Conservation (phyloP, 2,888 invertebrate species). For the Leucophenga montana region DNA sequence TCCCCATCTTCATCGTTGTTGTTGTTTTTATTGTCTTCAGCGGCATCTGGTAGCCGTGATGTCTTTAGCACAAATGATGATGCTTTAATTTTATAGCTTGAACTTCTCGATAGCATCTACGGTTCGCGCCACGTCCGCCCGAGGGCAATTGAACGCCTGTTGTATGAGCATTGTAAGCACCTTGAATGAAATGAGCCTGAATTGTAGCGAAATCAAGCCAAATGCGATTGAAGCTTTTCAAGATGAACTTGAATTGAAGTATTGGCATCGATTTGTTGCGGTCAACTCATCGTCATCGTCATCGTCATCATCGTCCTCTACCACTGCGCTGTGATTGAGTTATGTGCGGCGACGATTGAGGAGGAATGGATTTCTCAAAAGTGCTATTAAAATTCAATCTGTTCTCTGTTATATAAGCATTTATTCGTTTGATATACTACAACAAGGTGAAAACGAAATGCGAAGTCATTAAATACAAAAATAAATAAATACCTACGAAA, state of each 20-base stretch:
- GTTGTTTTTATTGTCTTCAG: no score
- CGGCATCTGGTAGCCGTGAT: constrained; percentile 3
- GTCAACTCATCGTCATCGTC: background rate
- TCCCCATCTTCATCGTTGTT: no score
- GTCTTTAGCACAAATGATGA: constrained; percentile 40
- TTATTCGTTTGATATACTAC: no score
- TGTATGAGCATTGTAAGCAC: no score
- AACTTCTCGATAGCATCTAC: background rate
- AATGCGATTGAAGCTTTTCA: no score
- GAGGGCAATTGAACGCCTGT: background rate
- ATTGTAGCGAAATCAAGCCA: background rate
- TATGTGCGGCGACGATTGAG: background rate
- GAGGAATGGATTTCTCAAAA: background rate
- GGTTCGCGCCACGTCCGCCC: background rate
- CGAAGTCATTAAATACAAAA: no score
- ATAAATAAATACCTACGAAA: background rate
- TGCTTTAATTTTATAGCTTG: constrained; percentile 37
- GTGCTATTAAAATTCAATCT: constrained; percentile 8
- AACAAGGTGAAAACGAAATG: no score
- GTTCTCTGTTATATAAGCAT: no score
- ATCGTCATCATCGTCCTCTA: background rate
- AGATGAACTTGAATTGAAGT: background rate
- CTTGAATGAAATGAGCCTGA: background rate
- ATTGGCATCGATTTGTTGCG: constrained; percentile 14
- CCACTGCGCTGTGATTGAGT: background rate